Conservation (phyloP, 92 coral and sea anemone species). For the Bergia puertoricense region DNA sequence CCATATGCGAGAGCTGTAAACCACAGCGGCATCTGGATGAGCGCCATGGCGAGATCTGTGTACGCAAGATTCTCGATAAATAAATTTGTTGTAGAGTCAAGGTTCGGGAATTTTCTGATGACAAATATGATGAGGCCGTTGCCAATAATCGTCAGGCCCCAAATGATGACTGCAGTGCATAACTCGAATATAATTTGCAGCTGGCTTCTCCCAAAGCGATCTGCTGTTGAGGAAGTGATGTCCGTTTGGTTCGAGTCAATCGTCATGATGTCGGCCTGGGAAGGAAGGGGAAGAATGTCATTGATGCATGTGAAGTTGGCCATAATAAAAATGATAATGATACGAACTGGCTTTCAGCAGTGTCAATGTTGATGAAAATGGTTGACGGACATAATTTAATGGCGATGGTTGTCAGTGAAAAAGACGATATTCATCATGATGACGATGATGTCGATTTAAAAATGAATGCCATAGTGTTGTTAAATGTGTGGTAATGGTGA, state of each 20-base stretch:
- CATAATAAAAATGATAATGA: no score
- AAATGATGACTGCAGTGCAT: conserved; percentile 9
- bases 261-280: not conserved
- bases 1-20: conserved; percentile 47
- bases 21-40: conserved; percentile 64
- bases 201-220: conserved; percentile 42
- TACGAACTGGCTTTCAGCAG: no score
- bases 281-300: not conserved
- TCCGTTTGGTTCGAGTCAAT: not conserved
- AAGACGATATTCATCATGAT: no score
- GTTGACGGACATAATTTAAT: not conserved
- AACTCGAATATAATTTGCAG: conserved; percentile 42
- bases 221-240: not conserved
- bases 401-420: no score
- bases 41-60: conserved; percentile 45
- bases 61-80: conserved; percentile 54
- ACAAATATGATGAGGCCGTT: conserved; percentile 54
- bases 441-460: no score
- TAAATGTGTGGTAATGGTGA: no score
- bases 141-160: conserved; percentile 38
- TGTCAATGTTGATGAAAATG: not conserved
- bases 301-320: not conserved
- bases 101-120: conserved; percentile 42
- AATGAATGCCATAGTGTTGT: no score
- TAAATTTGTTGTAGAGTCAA: conserved; percentile 46